phyloP scores from a whole-genome alignment of 2,888 invertebrate genomes.

The Troides helena region DNA sequence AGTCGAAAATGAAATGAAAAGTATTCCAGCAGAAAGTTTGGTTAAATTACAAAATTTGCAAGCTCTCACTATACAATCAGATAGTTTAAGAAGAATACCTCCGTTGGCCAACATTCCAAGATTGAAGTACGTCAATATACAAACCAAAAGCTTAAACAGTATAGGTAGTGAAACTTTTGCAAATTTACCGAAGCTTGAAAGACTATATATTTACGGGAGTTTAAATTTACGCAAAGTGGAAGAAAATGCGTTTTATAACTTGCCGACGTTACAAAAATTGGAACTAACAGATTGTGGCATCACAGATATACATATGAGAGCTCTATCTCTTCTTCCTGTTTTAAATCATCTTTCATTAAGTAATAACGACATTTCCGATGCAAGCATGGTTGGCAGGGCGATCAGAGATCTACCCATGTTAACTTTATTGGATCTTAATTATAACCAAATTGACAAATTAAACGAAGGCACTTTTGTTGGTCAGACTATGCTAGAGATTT shows the following conservation, averaged over 20 bases:
- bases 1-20: conserved; percentile 90
- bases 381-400: conserved; percentile 89
- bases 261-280: conserved; percentile 84
- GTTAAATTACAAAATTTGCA: conserved; percentile 87
- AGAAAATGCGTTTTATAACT: conserved; percentile 85
- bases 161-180: conserved; percentile 85
- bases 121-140: conserved; percentile 86
- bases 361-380: conserved; percentile 87
- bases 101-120: conserved; percentile 85
- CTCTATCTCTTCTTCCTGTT: conserved; percentile 85
- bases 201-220: conserved; percentile 86
- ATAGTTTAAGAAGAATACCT: conserved; percentile 87
- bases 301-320: conserved; percentile 88
- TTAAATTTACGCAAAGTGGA: conserved; percentile 84
- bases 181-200: conserved; percentile 86
- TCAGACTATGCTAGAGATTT: conserved; percentile 83
- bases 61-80: conserved; percentile 91
- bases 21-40: conserved; percentile 88
- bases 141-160: conserved; percentile 84
- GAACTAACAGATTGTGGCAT: conserved; percentile 89
- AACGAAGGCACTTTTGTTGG: conserved; percentile 90
- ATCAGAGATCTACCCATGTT: conserved; percentile 87
- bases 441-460: conserved; percentile 85
- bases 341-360: conserved; percentile 85
- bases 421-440: conserved; percentile 84